A percentile compares a stretch with the other conserved stretches of the same genome.
Evolutionary conservation across 2,888 invertebrate genomes (phyloP).

Genomic region (Cotesia congregata): DNA sequence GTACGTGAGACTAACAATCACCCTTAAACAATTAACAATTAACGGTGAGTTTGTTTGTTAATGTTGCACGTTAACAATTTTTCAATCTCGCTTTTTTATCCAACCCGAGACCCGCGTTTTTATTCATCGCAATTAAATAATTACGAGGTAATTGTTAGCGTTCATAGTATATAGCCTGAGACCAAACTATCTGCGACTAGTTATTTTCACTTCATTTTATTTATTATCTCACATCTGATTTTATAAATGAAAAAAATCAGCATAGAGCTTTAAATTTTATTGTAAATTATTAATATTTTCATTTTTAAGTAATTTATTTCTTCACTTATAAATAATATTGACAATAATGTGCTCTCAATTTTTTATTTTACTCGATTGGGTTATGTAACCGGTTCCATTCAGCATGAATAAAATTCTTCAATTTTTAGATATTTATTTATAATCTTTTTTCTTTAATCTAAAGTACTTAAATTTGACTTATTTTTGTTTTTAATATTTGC

Average conservation of each 20-base stretch:
- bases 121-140: neutral
- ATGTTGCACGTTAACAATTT: neutral
- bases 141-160: no score
- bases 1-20: neutral
- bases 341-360: conserved; percentile 9
- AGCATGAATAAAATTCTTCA: neutral
- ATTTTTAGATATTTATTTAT: neutral
- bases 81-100: no score
- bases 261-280: neutral
- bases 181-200: no score
- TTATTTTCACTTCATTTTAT: no score
- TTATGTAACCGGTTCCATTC: conserved; percentile 8
- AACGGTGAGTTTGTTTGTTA: neutral
- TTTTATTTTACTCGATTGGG: conserved; percentile 9
- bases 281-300: neutral
- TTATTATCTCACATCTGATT: no score
- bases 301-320: neutral
- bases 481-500: neutral
- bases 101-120: neutral
- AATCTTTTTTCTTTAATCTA: neutral
- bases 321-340: neutral
- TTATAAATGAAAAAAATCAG: no score
- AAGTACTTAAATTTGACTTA: neutral
- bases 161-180: no score
- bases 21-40: neutral